phyloP scores from a whole-genome alignment of 2,888 invertebrate genomes.

The Trichogramma dendrolimi region DNA sequence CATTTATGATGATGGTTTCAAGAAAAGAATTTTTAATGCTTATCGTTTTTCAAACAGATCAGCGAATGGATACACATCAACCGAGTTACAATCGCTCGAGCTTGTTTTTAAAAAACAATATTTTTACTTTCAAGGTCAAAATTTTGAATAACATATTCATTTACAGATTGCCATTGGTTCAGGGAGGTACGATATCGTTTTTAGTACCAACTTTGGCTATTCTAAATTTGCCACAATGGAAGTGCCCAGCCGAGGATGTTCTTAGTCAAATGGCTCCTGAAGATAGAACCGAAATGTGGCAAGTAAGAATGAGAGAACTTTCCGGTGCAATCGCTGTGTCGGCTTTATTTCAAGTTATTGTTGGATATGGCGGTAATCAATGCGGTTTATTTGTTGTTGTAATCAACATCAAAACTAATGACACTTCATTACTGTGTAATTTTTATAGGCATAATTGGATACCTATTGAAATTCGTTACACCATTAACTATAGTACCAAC shows the following conservation, averaged over 20 bases:
- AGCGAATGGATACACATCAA: no score
- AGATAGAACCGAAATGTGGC: conserved; percentile 65
- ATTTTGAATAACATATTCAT: background rate
- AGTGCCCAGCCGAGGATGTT: conserved; percentile 60
- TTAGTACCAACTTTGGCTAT: conserved; percentile 75
- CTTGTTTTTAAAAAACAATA: no score
- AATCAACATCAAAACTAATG: background rate
- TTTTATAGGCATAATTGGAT: conserved; percentile 66
- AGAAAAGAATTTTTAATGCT: no score
- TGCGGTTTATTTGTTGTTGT: background rate
- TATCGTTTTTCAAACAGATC: no score
- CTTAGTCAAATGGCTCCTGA: conserved; percentile 57
- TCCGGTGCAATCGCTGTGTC: conserved; percentile 80
- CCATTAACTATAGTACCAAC: conserved; percentile 82
- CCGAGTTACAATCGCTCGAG: no score
- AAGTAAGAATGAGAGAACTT: conserved; percentile 71
- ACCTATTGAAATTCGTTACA: conserved; percentile 70
- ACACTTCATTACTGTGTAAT: background rate
- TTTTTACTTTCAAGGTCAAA: no score
- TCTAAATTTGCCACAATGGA: conserved; percentile 67
- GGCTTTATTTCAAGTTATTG: conserved; percentile 69
- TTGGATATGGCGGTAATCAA: conserved; percentile 56
- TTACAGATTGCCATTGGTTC: conserved; percentile 65
- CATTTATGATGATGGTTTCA: no score
- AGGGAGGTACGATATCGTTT: conserved; percentile 76